Evolutionary conservation across 2,797 vertebrate species (phyloP).

Genomic region (Orestias chungarensis): DNA sequence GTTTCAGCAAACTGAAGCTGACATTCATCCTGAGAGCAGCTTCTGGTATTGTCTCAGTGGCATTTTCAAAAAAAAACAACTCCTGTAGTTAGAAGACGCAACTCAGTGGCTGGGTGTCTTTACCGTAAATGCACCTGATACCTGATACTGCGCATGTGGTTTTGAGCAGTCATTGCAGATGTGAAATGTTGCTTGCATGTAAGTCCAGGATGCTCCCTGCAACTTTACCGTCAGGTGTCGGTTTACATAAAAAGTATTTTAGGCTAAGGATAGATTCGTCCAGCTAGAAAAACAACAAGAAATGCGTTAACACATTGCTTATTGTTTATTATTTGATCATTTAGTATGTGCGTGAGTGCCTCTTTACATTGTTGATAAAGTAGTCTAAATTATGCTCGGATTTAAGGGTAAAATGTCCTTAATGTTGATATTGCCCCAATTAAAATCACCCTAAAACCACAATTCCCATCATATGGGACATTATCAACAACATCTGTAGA

Average conservation of each 20-base stretch:
- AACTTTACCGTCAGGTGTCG: not conserved
- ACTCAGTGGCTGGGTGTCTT: not conserved
- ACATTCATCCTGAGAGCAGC: not conserved
- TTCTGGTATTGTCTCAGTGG: not conserved
- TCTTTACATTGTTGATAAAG: not conserved
- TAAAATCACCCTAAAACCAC: not conserved
- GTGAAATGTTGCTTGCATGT: too few species aligned
- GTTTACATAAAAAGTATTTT: not conserved
- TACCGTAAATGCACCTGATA: not conserved
- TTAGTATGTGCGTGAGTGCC: not conserved
- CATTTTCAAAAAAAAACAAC: too few species aligned
- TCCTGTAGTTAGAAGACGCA: not conserved
- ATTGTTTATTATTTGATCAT: not conserved
- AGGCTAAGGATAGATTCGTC: not conserved
- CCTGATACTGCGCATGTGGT: too few species aligned
- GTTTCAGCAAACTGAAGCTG: not conserved
- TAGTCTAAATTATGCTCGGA: too few species aligned
- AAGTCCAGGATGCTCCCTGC: too few species aligned
- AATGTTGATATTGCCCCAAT: not conserved
- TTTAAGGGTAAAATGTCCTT: not conserved
- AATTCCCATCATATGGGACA: not conserved
- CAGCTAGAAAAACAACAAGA: not conserved
- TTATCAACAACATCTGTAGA: not conserved
- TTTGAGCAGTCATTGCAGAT: not conserved
- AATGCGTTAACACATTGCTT: not conserved